A percentile compares a stretch with the other conserved stretches of the same genome.
These are phyloP conservation scores for Chaetoderma sp. DNA, from an alignment of 2,888 invertebrate species.

Conservation along the genomic window DNA sequence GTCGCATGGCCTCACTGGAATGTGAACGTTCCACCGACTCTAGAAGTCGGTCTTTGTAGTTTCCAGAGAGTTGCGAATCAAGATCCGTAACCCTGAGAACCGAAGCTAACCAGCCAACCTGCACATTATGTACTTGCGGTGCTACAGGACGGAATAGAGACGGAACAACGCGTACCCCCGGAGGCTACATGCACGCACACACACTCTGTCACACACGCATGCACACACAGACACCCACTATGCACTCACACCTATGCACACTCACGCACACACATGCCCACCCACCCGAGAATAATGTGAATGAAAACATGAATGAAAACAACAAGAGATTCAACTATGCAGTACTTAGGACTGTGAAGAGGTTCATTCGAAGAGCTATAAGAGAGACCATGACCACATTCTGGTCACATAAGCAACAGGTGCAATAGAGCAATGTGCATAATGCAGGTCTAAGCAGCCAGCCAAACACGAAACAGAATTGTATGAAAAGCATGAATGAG, in stretches of 20 bases:
- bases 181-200: not conserved
- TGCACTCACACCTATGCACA: not conserved
- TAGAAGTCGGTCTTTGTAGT: no score
- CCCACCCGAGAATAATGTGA: not conserved
- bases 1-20: no score
- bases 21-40: no score
- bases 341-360: not conserved
- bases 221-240: not conserved
- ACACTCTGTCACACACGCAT: not conserved
- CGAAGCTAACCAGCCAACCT: no score
- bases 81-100: no score
- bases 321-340: not conserved
- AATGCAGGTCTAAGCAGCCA: not conserved
- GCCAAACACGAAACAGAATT: not conserved
- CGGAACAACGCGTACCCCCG: conserved; percentile 5
- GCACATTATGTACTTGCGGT: no score
- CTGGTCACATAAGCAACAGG: not conserved
- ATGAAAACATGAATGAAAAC: not conserved
- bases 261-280: not conserved
- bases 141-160: no score
- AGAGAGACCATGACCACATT: not conserved
- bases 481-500: not conserved
- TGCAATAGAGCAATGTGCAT: not conserved
- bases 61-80: no score
- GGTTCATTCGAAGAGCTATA: not conserved